Base-by-base conservation (phyloP, 2,797 vertebrate genomes). In the Lophius americanus region DNA sequence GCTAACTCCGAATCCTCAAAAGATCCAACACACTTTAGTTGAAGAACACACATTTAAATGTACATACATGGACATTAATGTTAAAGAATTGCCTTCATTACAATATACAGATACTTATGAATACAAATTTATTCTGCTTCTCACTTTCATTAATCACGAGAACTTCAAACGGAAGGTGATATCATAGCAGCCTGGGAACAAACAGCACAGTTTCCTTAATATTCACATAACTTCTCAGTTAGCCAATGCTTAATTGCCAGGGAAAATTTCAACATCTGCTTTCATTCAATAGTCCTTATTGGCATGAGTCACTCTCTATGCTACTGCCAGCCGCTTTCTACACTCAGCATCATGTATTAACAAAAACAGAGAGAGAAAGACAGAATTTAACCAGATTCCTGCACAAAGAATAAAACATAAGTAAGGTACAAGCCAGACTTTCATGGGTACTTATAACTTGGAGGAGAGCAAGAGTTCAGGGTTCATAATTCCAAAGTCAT, bases 201-300 rank as follows among this genome's bases (percentile, higher is more conserved):
- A 85, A 85, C 76, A 78, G 59, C 14, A 38, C 76, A 58, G 66
- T 84, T 85, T 81, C 75, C 82, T 78, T 80, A 76, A 82, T 86
- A 78, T 88, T 91, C 79, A 84, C 83, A 85, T 76, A 73, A 73
- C 85, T 85, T 82, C 82, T 72, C 81, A 83, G 75, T 83, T 84
- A 70, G 60, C 41, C 7, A 13, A 52, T 68, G 71, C 83, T 81
- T 88, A 86, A 90, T 92, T 86, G 78, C 76, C 59, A 71, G 81
- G 85, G 85, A 86, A 89, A 85, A 82, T 84, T 87, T 67, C 70
- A 78, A 87, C 90, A 91, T 93, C 91, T 92, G 91, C 84, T 90
- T 90, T 91, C 88, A 86, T 91, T 92, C 79, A 91, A 70, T 85
- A 66, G 69, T 32, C 79, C 89, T 92, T 92, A 91, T 86, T 91